Percentiles rank a stretch among this genome's conserved stretches.
Evolutionary conservation across 2,797 vertebrate species (phyloP).

Genomic region (Notolepis coatsorum): DNA sequence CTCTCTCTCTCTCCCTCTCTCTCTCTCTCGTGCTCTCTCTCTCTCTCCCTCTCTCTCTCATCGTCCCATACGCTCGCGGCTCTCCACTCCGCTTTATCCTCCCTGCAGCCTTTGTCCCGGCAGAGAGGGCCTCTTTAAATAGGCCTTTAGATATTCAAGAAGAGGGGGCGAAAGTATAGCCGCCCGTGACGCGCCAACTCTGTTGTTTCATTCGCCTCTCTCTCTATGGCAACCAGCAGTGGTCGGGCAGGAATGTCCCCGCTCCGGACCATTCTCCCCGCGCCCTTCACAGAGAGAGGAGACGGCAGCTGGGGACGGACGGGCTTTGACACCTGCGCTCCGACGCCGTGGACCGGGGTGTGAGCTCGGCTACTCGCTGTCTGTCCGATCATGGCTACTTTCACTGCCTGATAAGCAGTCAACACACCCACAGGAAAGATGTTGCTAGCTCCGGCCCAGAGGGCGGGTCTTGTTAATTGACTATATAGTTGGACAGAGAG

Average conservation of each 20-base stretch:
- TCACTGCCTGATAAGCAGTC: too few species aligned
- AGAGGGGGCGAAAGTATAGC: constrained; percentile 74
- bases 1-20: not conserved
- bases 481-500: too few species aligned
- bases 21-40: not conserved
- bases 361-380: too few species aligned
- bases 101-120: constrained; percentile 81
- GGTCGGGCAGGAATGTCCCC: constrained; percentile 93
- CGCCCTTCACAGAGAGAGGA: too few species aligned
- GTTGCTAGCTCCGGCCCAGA: too few species aligned
- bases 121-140: constrained; percentile 83
- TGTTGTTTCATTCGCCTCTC: constrained; percentile 92
- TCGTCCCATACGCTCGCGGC: constrained; percentile 66
- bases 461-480: too few species aligned
- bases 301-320: too few species aligned
- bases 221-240: constrained; percentile 97
- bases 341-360: too few species aligned
- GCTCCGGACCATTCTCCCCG: constrained; percentile 92
- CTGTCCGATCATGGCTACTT: too few species aligned
- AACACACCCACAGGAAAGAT: too few species aligned
- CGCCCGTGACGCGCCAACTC: constrained; percentile 82
- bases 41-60: constrained; percentile 20
- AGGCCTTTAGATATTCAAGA: constrained; percentile 82
- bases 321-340: too few species aligned
- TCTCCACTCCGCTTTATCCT: constrained; percentile 83